Base-by-base conservation (phyloP, 2,888 invertebrate species). In the Cantharis rustica region DNA sequence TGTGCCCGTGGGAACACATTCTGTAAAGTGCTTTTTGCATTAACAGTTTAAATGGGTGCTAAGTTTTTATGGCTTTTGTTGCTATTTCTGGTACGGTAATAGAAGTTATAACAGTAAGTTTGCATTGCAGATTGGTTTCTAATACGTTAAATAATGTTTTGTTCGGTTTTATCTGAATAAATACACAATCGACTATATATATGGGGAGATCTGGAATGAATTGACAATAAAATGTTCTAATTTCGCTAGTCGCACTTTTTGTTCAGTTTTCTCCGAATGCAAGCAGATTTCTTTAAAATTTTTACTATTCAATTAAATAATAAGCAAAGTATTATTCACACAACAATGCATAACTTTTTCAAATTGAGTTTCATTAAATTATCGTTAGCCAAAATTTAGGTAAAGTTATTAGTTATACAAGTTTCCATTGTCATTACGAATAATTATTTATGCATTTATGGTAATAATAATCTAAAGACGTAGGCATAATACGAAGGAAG, bases 401-500 rank as follows among this genome's bases (percentile, higher is more conserved):
- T n/a, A n/a, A 20, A 66, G 64, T 64, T 64, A 16, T 11, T 64
- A n/a, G n/a, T n/a, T n/a, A n/a, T n/a, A 64, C 17, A 16, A 64
- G 64, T 66, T 66, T 20, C n/a, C 17, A 66, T 66, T 15, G 17
- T 20, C 64, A n/a, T 13, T 20, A 20, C 20, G n/a, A n/a, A 47
- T 47, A 47, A 47, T 47, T 47, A 47, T 47, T 47, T 47, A 47
- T 47, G 47, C 47, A 47, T 47, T 47, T n/a, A 47, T n/a, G 47
- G n/a, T n/a, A 47, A 47, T 47, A 47, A 31, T 62, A 72, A 20
- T 75, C 69, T 75, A 68, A 72, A 64, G 70, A 69, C 72, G 75
- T 31, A 27, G 26, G 26, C 15, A 72, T 69, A 68, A 78, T 75
- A 23, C 23, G 31, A 73, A 77, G 74, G 70, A 71, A 72, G 63